phyloP scores from a whole-genome alignment of 2,888 invertebrate genomes.

The Junonia oenone region DNA sequence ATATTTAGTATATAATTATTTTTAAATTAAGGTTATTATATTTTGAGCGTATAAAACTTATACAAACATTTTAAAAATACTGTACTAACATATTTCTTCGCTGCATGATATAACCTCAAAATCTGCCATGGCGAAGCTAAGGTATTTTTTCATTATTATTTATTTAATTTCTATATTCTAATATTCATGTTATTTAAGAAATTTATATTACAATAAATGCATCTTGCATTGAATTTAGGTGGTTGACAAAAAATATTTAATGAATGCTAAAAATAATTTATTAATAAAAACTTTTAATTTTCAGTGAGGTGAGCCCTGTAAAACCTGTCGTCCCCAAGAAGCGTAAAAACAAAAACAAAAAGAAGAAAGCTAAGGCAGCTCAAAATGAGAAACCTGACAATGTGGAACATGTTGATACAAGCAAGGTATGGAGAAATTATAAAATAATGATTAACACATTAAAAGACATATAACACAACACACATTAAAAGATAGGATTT shows the following conservation, averaged over 20 bases:
- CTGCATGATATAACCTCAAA: constrained; percentile 26
- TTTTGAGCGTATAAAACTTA: too few relatives aligned
- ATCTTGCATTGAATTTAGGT: too few relatives aligned
- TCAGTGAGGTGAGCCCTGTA: neutral
- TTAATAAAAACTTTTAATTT: neutral
- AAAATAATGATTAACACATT: too few relatives aligned
- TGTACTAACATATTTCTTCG: too few relatives aligned
- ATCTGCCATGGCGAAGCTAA: constrained; percentile 24
- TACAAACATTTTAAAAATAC: too few relatives aligned
- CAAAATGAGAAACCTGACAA: neutral
- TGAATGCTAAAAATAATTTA: too few relatives aligned
- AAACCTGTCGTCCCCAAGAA: constrained; percentile 5
- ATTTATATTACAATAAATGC: too few relatives aligned
- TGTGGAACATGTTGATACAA: neutral
- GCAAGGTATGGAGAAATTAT: neutral
- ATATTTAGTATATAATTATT: too few relatives aligned
- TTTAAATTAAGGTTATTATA: too few relatives aligned
- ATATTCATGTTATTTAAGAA: neutral
- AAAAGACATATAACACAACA: too few relatives aligned
- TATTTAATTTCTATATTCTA: neutral
- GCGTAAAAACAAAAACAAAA: neutral
- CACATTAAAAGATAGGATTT: too few relatives aligned
- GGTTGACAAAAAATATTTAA: too few relatives aligned
- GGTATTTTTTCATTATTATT: constrained; percentile 4
- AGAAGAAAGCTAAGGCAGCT: neutral